Evolutionary conservation across 2,113 vertebrate species (phyloP).

Genomic region (Greenwoodochromis staneri): DNA sequence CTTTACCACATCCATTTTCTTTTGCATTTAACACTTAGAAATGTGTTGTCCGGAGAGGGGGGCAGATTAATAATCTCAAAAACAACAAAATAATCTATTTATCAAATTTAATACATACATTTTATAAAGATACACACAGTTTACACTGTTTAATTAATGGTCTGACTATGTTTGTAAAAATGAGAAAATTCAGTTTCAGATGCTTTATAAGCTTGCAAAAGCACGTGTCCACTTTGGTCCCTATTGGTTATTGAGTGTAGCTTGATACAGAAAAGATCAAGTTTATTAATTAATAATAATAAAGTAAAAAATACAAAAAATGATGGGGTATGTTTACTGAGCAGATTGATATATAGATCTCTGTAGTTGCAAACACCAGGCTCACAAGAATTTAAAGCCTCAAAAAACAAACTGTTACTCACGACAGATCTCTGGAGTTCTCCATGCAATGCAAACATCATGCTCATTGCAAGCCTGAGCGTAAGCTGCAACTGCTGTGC

Average conservation of each 20-base stretch:
- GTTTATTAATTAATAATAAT: neutral
- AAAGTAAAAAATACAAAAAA: neutral
- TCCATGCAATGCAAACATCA: conserved; percentile 73
- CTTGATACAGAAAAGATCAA: neutral
- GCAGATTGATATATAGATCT: neutral
- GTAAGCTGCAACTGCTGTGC: conserved; percentile 76
- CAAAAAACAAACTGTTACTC: conserved; percentile 32
- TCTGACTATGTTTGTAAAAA: neutral
- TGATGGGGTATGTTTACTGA: neutral
- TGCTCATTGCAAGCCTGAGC: conserved; percentile 76
- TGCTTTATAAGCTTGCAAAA: neutral
- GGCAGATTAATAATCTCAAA: neutral
- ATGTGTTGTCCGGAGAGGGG: neutral
- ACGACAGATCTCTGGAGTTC: conserved; percentile 78
- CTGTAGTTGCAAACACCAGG: neutral
- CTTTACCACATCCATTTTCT: neutral
- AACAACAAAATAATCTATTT: neutral
- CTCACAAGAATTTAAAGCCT: neutral
- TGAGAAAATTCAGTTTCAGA: neutral
- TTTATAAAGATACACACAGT: neutral
- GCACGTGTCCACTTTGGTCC: neutral
- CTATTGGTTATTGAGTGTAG: neutral
- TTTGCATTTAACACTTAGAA: neutral
- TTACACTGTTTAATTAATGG: neutral
- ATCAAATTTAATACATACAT: neutral